Evolutionary conservation across 2,888 invertebrate species (phyloP), one percentile per base, ranked within the genome.

Genomic region (Stenoptilia bipunctidactyla): DNA sequence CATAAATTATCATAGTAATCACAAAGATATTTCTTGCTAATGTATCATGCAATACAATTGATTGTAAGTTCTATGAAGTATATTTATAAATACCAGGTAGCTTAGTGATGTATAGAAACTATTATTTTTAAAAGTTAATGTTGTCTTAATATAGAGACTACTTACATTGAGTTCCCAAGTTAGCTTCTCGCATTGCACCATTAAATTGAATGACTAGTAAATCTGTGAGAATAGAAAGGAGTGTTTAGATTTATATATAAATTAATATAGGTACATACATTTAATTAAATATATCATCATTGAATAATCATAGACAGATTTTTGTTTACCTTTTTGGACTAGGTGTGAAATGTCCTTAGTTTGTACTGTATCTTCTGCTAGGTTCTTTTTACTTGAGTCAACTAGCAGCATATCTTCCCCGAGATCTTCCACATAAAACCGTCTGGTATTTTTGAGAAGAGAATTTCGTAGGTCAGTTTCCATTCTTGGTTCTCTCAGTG

Each of bases 341-440:
- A 64, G 51, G 30, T 64, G 48, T 35, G 63, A 49, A 43, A 66
- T 38, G 44, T 67, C 59, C 55, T 61, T 55, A 20, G 56, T 52
- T 38, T 65, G 60, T 20, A 46, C 43, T 44, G 56, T 60, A 43
- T 66, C 62, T 45, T 56, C 55, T 48, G 56, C 63, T 27, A 55
- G 46, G 49, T 58, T 66, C 46, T 79, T 80, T 51, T 75, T 79
- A 48, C 61, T 75, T 0, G 70, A 68, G 52, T 77, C 79, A 39
- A 79, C 60, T 12, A 80, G 57, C n/a, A 72, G 45, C 67, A 79
- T 66, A 41, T 77, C 74, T 44, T 79, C 70, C 15, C 75, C 79
- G 12, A 77, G 64, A 41, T 74, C 68, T 41, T 80, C 73, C 1
- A 76, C 79, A 62, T 61, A 79, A 47, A 58, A 77, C 41, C 48